phyloP scores from a whole-genome alignment of 2,888 invertebrate species.

The Drosophila peninsularis region DNA sequence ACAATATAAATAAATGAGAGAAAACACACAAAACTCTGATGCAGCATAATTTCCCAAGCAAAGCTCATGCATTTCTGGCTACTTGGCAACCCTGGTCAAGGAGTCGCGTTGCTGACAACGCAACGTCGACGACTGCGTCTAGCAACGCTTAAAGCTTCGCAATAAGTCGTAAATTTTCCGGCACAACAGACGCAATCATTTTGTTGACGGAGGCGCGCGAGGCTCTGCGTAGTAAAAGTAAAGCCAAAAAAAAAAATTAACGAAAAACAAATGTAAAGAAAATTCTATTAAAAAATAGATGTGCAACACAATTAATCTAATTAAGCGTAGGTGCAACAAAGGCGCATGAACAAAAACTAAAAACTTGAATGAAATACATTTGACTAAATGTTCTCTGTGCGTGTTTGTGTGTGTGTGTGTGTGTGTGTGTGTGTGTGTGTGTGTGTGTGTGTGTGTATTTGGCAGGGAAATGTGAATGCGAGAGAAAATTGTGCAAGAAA shows the following conservation, averaged over 20 bases:
- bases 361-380: constrained; percentile 13
- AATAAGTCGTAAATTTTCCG: constrained; percentile 83
- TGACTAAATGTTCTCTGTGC: background rate
- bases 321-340: constrained; percentile 24
- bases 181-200: constrained; percentile 82
- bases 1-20: too few relatives aligned
- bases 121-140: constrained; percentile 56
- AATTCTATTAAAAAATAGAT: constrained; percentile 12
- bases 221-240: constrained; percentile 30
- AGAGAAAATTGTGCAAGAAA: constrained; percentile 66
- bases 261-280: constrained; percentile 6
- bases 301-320: constrained; percentile 30
- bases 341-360: constrained; percentile 4
- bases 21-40: too few relatives aligned
- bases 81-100: constrained; percentile 50
- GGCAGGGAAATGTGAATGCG: constrained; percentile 23
- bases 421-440: constrained; percentile 19
- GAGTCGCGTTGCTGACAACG: constrained; percentile 53
- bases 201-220: constrained; percentile 63
- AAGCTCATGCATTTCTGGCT: background rate
- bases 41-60: background rate
- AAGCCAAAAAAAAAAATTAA: constrained; percentile 5
- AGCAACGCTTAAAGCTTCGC: constrained; percentile 70
- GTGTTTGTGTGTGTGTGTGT: constrained; percentile 4
- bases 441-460: constrained; percentile 31